A percentile compares a stretch with the other conserved stretches of the same genome.
These are phyloP conservation scores for Scomber colias DNA, from an alignment of 2,113 vertebrate genomes.

Conservation along the genomic window DNA sequence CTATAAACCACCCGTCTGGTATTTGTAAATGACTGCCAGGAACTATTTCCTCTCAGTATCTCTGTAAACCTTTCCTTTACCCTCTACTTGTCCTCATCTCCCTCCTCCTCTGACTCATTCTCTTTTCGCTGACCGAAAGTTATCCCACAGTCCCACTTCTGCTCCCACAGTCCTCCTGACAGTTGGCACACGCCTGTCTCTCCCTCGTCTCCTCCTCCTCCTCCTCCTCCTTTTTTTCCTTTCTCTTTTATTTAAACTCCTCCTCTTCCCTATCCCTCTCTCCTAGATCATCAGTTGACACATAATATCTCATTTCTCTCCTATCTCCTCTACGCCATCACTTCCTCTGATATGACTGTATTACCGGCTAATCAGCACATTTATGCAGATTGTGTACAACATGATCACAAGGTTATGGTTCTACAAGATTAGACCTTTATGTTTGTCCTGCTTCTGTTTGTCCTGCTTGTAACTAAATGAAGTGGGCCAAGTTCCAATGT, in stretches of 20 bases:
- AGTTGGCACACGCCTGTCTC: slow-evolving; percentile 24
- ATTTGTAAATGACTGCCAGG: not conserved
- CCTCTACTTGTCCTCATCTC: not conserved
- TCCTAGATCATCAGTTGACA: slow-evolving; percentile 20
- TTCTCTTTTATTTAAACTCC: not conserved
- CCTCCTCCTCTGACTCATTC: slow-evolving; percentile 53
- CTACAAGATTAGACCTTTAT: no score
- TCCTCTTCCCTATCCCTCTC: not conserved
- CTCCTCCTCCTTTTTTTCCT: not conserved
- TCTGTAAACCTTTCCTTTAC: not conserved
- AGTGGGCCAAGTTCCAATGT: no score
- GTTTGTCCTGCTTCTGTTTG: no score
- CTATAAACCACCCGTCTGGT: not conserved
- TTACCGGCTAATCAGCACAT: no score
- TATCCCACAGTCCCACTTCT: slow-evolving; percentile 41
- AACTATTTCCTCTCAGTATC: slow-evolving; percentile 8
- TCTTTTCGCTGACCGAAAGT: slow-evolving; percentile 47
- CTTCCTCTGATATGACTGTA: not conserved
- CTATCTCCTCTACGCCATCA: not conserved
- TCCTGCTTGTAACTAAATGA: no score
- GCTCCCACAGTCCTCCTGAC: slow-evolving; percentile 37
- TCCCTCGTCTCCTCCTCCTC: not conserved
- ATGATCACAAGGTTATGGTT: no score
- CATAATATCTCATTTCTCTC: not conserved
- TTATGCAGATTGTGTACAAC: no score